These are phyloP conservation scores for Muscicapa adusta DNA, from an alignment of 2,113 vertebrate species.

Conservation along the genomic window DNA sequence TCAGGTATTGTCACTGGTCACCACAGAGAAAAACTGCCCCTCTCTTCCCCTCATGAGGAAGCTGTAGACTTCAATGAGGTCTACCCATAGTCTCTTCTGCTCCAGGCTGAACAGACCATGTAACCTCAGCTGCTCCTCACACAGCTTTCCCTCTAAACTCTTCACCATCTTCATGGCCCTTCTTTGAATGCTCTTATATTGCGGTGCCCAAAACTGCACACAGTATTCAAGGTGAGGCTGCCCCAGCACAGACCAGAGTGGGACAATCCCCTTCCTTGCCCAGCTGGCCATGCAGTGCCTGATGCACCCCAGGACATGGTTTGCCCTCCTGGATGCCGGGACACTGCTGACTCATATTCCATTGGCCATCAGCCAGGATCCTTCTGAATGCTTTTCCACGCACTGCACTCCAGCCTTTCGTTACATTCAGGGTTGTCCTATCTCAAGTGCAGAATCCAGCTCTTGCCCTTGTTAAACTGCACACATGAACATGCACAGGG, in stretches of 20 bases:
- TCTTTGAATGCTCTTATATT: background rate
- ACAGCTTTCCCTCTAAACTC: background rate
- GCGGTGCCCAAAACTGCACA: background rate
- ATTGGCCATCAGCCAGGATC: background rate
- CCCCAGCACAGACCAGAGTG: rapidly evolving
- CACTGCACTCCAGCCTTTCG: background rate
- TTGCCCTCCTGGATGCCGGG: background rate
- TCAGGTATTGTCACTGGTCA: background rate
- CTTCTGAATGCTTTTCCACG: background rate
- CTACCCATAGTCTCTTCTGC: background rate
- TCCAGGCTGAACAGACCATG: background rate
- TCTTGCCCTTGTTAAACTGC: background rate
- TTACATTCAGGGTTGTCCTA: background rate
- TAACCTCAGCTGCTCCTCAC: background rate
- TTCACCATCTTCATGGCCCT: background rate
- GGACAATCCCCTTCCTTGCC: background rate
- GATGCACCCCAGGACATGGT: rapidly evolving
- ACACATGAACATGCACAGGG: too few relatives aligned
- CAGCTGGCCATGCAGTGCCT: rapidly evolving
- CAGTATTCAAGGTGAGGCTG: background rate
- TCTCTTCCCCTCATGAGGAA: background rate
- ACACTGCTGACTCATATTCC: background rate
- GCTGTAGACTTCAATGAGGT: background rate
- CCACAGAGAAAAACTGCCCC: background rate
- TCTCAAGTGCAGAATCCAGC: background rate